Evolutionary conservation across 1,140 invertebrate species (phyloP), one percentile per base, ranked within the genome.

Genomic region (Wiebesia pumilae): DNA sequence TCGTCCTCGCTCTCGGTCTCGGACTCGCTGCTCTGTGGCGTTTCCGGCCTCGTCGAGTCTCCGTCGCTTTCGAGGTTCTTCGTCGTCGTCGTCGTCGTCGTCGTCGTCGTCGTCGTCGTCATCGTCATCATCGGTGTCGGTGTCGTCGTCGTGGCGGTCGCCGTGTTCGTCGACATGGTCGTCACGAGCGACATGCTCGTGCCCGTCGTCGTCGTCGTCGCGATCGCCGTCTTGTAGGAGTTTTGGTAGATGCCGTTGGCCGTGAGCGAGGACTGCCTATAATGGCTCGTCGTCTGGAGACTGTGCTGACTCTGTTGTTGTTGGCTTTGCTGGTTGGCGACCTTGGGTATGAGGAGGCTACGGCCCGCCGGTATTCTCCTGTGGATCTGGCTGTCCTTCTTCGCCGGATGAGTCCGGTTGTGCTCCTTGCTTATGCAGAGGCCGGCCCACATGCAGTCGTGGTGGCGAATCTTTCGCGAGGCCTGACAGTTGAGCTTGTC

Each of bases 391-490:
- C 80, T 87, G 51, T 90, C 87, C 40, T 89, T 91, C 62, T 90
- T 91, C 14, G 90, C 89, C 3, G 91, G 90, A 78, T 90, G 86
- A 21, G 89, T 91, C 71, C 89, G 90, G 83, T 91, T 91, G 88
- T 95, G 94, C 78, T 95, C 94, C 81, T 94, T 94, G 84, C 93
- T 94, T 85, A 92, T 93, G 89, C 95, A 95, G 27, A 94, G 92
- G 0, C 95, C 95, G 0, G 95, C 95, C 96, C 95, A 96, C 96
- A 96, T 96, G 90, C 95, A 96, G 89, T 96, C 96, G 92, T 96
- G 95, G 87, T 95, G 95, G 30, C 94, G 89, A 12, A 95, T 93
- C 90, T 94, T 91, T 0, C 89, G 88, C 3, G 88, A 91, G 9
- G 83, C 85, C 73, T 87, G 87, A 35, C 89, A 90, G 33, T 88